Base-by-base conservation (phyloP, 2,113 vertebrate species). In the Grammomys dolichurus region DNA sequence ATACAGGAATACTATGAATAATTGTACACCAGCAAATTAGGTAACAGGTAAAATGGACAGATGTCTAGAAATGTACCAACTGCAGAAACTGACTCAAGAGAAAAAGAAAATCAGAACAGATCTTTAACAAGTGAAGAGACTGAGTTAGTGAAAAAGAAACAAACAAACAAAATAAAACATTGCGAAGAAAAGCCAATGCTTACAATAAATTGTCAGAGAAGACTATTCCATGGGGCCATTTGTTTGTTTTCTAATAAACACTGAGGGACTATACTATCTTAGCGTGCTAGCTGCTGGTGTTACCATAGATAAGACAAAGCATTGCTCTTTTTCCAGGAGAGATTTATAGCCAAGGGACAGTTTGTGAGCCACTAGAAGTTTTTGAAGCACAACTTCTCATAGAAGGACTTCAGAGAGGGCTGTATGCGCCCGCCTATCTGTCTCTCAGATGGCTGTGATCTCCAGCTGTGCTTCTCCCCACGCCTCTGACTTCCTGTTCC, bases 51-150 rank as follows among this genome's bases (percentile, higher is more conserved):
- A 63, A 28, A 84, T 43, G 56, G 3, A 5, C n/a, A 84, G 81
- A 43, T 85, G 43, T 16, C 26, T 19, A 85, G 81, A 63, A 65
- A 65, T 65, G 14, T 85, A n/a, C 28, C 17, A 65, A 85, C n/a
- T 43, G n/a, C 81, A 84, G 81, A 84, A 60, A 63, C 81, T 31
- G 58, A 84, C n/a, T 63, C 14, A 43, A 85, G 58, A 65, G 81
- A 40, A 63, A 80, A 36, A 16, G 51, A 33, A 31, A 84, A 28
- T 43, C 36, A 63, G 20, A 43, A 19, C 5, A 33, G 24, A 28
- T 72, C 3, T 73, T 17, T 63, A 63, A 63, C 58, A 65, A 31
- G 40, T 2, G 14, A 84, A 65, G n/a, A 63, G 13, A 84, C 10
- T 31, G 40, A 81, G 51, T 63, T 43, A 63, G 54, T 24, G 33